These are phyloP conservation scores for Scophthalmus maximus DNA, from an alignment of 2,113 vertebrate species.

Conservation along the genomic window DNA sequence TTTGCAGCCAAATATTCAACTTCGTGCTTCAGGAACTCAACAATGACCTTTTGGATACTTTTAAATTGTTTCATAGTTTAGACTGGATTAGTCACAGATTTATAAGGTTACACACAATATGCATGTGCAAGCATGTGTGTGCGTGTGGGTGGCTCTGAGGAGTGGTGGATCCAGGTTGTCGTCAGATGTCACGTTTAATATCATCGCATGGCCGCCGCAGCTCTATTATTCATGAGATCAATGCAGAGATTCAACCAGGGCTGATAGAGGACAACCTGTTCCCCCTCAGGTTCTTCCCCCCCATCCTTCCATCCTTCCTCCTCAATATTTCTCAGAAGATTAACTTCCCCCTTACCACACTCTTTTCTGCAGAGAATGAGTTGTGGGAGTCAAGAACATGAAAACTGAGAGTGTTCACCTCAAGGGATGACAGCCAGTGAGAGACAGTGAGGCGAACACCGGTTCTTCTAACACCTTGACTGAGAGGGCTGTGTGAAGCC, in stretches of 20 bases:
- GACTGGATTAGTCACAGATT: slow-evolving; percentile 36
- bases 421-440: slow-evolving; percentile 43
- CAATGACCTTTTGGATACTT: slow-evolving; percentile 49
- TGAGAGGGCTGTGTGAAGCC: slow-evolving; percentile 26
- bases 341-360: slow-evolving; percentile 23
- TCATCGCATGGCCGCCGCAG: slow-evolving; percentile 50
- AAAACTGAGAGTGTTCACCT: slow-evolving; percentile 55
- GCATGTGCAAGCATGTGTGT: slow-evolving; percentile 13
- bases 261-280: slow-evolving; percentile 47
- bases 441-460: slow-evolving; percentile 15
- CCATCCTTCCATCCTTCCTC: slow-evolving; percentile 5
- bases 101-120: slow-evolving; percentile 20
- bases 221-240: slow-evolving; percentile 80
- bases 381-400: slow-evolving; percentile 48
- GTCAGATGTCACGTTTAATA: slow-evolving; percentile 73
- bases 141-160: slow-evolving; percentile 19
- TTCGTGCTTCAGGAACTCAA: slow-evolving; percentile 30
- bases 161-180: slow-evolving; percentile 38
- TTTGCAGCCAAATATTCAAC: slow-evolving; percentile 65
- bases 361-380: slow-evolving; percentile 32
- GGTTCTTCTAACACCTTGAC: slow-evolving; percentile 25
- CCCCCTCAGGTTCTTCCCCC: slow-evolving; percentile 22
- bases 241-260: slow-evolving; percentile 66
- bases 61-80: slow-evolving; percentile 4
- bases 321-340: slow-evolving; percentile 38